Evolutionary conservation across 2,113 vertebrate species (phyloP).

Genomic region (Cyprinodon variegatus): DNA sequence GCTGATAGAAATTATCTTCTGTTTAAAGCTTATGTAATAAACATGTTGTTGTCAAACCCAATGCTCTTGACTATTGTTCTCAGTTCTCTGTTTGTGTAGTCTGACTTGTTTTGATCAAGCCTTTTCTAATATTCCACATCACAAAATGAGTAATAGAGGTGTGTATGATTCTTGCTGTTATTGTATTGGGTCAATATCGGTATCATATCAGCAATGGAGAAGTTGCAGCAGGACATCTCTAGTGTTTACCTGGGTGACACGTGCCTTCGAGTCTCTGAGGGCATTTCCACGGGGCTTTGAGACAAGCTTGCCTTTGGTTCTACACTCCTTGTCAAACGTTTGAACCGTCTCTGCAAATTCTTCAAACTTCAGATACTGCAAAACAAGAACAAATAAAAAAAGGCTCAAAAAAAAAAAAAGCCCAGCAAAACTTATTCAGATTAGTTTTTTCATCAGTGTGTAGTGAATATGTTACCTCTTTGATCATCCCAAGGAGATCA

Average conservation of each 20-base stretch:
- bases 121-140: too few relatives aligned
- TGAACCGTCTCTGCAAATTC: constrained; percentile 89
- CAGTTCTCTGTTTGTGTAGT: too few relatives aligned
- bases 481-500: constrained; percentile 89
- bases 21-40: too few relatives aligned
- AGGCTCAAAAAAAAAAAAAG: not conserved
- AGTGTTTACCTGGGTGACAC: constrained; percentile 82
- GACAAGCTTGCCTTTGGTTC: constrained; percentile 87
- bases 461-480: constrained; percentile 79
- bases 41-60: too few relatives aligned
- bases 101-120: too few relatives aligned
- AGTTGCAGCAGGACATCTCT: too few relatives aligned
- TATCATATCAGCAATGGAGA: too few relatives aligned
- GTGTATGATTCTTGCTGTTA: too few relatives aligned
- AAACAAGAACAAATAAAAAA: constrained; percentile 1
- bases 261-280: constrained; percentile 75
- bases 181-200: too few relatives aligned
- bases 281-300: constrained; percentile 74
- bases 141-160: too few relatives aligned
- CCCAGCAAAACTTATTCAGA: not conserved
- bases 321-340: constrained; percentile 90
- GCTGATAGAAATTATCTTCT: too few relatives aligned
- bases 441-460: not conserved
- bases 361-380: constrained; percentile 89
- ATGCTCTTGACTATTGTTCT: too few relatives aligned